phyloP scores from a whole-genome alignment of 2,888 invertebrate species.

The Ophion slaviceki region DNA sequence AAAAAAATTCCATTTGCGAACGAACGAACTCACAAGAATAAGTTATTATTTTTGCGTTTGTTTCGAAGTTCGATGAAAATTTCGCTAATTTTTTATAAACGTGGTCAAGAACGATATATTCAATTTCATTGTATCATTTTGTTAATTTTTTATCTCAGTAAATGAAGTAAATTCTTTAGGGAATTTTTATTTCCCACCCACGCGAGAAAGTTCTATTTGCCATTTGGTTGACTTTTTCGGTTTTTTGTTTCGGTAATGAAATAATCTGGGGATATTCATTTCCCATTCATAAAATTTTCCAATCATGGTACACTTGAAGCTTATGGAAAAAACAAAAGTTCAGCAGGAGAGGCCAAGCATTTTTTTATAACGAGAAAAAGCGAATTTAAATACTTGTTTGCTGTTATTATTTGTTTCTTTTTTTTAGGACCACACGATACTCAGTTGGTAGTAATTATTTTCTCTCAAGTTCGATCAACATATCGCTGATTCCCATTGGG shows the following conservation, averaged over 20 bases:
- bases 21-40: slow-evolving; percentile 75
- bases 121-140: neutral
- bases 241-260: neutral
- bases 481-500: too few species aligned
- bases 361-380: too few species aligned
- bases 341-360: too few species aligned
- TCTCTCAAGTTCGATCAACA: too few species aligned
- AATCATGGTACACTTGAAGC: too few species aligned
- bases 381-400: too few species aligned
- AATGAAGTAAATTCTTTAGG: too few species aligned
- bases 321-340: too few species aligned
- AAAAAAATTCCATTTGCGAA: neutral
- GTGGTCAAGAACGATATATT: slow-evolving; percentile 39
- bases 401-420: too few species aligned
- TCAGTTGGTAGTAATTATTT: too few species aligned
- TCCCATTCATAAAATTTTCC: too few species aligned
- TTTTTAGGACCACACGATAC: too few species aligned
- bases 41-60: slow-evolving; percentile 39
- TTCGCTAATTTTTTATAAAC: neutral
- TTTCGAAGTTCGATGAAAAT: neutral
- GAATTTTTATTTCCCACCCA: neutral
- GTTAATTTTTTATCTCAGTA: neutral
- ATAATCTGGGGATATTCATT: neutral
- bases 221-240: neutral
- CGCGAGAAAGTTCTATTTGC: neutral